Evolutionary conservation across 2,888 invertebrate species (phyloP).

Genomic region (Neuroscelio doddi): DNA sequence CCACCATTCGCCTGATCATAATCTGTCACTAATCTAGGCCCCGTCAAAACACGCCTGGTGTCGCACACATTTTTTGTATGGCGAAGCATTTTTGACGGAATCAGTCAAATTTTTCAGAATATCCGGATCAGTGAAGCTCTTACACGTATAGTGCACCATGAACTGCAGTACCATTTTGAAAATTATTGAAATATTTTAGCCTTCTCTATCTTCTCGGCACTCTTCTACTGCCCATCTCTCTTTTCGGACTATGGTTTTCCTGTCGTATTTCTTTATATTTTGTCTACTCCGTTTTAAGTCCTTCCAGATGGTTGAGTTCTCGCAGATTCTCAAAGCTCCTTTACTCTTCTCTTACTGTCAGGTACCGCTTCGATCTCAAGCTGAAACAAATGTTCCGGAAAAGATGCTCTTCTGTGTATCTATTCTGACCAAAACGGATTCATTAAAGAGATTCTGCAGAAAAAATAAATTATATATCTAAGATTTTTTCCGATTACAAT

Average conservation of each 20-base stretch:
- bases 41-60: conserved; percentile 23
- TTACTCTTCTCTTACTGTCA: conserved; percentile 28
- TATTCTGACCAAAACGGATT: too few species aligned
- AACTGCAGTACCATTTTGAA: neutral
- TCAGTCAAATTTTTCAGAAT: conserved; percentile 38
- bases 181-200: too few species aligned
- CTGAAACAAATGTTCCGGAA: conserved; percentile 16
- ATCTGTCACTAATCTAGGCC: conserved; percentile 46
- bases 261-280: neutral
- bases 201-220: neutral
- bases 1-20: conserved; percentile 30
- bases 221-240: neutral
- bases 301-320: conserved; percentile 60
- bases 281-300: conserved; percentile 56
- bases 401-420: too few species aligned
- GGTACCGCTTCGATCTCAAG: conserved; percentile 18
- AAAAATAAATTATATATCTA: too few species aligned
- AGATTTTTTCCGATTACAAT: too few species aligned
- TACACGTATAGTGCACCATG: conserved; percentile 46
- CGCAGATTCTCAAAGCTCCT: conserved; percentile 19
- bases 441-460: too few species aligned
- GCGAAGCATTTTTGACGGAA: conserved; percentile 38
- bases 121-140: conserved; percentile 51
- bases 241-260: neutral
- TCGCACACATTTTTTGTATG: conserved; percentile 11